Conservation (phyloP, 2,113 vertebrate genomes). For the Mesitornis unicolor region DNA sequence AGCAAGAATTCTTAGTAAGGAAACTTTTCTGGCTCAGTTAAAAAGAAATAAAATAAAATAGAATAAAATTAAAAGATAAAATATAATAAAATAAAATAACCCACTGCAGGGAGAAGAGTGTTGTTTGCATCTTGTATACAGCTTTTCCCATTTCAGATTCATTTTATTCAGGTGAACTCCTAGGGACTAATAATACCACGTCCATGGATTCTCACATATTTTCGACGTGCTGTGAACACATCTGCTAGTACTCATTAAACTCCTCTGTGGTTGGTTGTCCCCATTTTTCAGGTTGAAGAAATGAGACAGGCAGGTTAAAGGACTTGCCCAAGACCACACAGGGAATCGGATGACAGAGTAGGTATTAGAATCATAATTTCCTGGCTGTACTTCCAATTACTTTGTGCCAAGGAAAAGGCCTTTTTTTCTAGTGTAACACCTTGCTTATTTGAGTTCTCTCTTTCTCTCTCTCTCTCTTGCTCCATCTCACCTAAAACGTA, state of each 20-base stretch:
- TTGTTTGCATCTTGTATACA: not conserved
- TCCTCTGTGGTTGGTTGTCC: constrained; percentile 23
- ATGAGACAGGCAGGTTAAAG: constrained; percentile 47
- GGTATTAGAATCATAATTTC: constrained; percentile 51
- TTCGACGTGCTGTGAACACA: constrained; percentile 19
- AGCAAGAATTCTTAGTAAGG: not conserved
- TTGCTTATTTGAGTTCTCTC: constrained; percentile 40
- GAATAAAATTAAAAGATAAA: too few species aligned
- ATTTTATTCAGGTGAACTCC: not conserved
- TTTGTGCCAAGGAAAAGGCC: constrained; percentile 19
- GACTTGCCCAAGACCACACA: constrained; percentile 53
- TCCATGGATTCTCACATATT: not conserved
- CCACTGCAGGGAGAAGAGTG: not conserved
- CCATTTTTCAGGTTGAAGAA: constrained; percentile 28
- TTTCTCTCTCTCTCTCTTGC: not conserved
- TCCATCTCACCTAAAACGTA: not conserved
- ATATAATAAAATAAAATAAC: not conserved
- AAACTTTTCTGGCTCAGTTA: not conserved
- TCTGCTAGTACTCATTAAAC: constrained; percentile 41
- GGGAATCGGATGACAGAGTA: constrained; percentile 8
- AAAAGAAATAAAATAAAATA: not conserved
- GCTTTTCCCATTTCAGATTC: not conserved
- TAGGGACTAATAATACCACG: not conserved
- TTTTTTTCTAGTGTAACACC: constrained; percentile 24
- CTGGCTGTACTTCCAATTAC: constrained; percentile 24